Evolutionary conservation across 2,797 vertebrate species (phyloP).

Genomic region (Diglossa cyanea): DNA sequence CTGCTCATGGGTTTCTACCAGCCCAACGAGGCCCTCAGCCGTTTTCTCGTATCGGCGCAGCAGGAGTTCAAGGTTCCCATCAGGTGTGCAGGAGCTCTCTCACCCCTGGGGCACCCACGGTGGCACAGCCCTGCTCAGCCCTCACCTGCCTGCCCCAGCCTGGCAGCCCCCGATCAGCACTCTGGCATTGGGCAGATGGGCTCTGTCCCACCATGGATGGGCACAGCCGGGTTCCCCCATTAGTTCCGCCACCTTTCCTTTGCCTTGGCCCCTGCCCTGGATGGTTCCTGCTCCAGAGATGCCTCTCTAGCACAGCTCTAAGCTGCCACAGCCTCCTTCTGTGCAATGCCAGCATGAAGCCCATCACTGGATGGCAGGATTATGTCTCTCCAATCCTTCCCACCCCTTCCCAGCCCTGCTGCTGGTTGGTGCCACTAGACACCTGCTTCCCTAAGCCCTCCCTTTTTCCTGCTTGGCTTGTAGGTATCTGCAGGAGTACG

Average conservation of each 20-base stretch:
- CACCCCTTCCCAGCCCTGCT: neutral
- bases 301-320: neutral
- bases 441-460: neutral
- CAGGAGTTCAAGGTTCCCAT: conserved; percentile 93
- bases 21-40: conserved; percentile 90
- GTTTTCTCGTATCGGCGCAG: conserved; percentile 87
- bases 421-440: fast-evolving
- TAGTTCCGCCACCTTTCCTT: neutral
- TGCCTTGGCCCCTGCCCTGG: neutral
- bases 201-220: neutral
- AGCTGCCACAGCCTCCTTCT: neutral
- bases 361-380: fast-evolving
- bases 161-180: neutral
- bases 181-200: fast-evolving
- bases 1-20: conserved; percentile 96
- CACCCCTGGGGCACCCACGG: fast-evolving
- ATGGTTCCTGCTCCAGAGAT: neutral
- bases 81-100: conserved; percentile 74
- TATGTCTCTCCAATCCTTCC: neutral
- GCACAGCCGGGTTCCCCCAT: fast-evolving
- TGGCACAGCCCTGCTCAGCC: neutral
- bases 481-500: conserved; percentile 96
- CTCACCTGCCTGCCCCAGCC: neutral
- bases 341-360: fast-evolving
- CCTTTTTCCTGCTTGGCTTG: neutral